Percentiles rank a stretch among this genome's conserved stretches.
These are phyloP conservation scores for Plodia interpunctella DNA, from an alignment of 1,140 invertebrate species.

Conservation along the genomic window DNA sequence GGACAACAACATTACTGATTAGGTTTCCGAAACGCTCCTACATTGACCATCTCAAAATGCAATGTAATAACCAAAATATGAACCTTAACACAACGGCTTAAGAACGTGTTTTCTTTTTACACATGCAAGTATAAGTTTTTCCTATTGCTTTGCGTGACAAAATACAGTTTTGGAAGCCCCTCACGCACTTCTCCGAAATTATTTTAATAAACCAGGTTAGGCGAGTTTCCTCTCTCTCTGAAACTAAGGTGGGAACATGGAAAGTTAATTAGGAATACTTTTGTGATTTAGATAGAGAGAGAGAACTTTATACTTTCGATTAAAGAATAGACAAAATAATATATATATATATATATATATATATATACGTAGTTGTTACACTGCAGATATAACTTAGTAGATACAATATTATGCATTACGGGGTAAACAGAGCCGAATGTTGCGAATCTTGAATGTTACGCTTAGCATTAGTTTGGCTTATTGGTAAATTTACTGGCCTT, in stretches of 20 bases:
- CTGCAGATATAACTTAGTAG: no score
- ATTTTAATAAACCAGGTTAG: slow-evolving; percentile 73
- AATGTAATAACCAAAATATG: neutral
- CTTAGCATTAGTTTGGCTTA: no score
- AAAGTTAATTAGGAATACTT: slow-evolving; percentile 16
- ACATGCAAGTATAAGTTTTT: neutral
- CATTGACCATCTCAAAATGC: neutral
- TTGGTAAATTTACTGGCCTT: no score
- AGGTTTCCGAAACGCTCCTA: slow-evolving; percentile 30
- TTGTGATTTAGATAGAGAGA: neutral
- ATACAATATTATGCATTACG: no score
- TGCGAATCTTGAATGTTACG: no score
- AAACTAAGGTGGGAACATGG: slow-evolving; percentile 26
- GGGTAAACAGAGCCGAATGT: no score
- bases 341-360: no score
- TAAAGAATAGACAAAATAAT: no score
- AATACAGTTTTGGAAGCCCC: slow-evolving; percentile 45
- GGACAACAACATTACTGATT: slow-evolving; percentile 49
- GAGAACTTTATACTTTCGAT: neutral
- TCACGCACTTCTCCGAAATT: slow-evolving; percentile 68
- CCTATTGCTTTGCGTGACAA: slow-evolving; percentile 45
- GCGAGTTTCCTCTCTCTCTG: slow-evolving; percentile 45
- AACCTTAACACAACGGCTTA: neutral
- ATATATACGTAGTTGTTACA: no score
- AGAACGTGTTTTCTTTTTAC: neutral